Percentiles rank a stretch among this genome's conserved stretches.
Evolutionary conservation across 2,888 invertebrate genomes (phyloP).

Genomic region (Salpingus planirostris): DNA sequence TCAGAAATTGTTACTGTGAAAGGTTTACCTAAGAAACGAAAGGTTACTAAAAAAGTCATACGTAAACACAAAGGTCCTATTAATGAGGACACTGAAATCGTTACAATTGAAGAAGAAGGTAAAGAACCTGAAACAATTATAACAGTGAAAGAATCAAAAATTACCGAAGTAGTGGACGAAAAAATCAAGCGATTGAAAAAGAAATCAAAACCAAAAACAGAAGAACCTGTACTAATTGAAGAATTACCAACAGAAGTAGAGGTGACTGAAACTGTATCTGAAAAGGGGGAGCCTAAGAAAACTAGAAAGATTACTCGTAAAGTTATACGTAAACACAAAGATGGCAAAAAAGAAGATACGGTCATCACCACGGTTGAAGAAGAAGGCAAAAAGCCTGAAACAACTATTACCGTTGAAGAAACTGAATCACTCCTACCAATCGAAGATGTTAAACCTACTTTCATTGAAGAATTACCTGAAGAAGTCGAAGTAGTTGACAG

Average conservation of each 20-base stretch:
- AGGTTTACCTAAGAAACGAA: slow-evolving; percentile 30
- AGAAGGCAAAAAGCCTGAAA: slow-evolving; percentile 31
- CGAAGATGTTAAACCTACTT: slow-evolving; percentile 13
- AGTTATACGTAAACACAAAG: slow-evolving; percentile 31
- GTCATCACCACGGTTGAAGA: slow-evolving; percentile 37
- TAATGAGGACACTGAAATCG: slow-evolving; percentile 35
- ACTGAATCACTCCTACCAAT: slow-evolving; percentile 16
- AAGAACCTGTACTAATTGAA: slow-evolving; percentile 20
- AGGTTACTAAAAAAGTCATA: slow-evolving; percentile 23
- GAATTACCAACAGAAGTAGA: slow-evolving; percentile 27
- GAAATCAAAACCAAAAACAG: slow-evolving; percentile 17
- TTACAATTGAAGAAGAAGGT: slow-evolving; percentile 42
- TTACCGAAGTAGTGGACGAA: slow-evolving; percentile 16
- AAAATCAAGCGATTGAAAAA: not conserved
- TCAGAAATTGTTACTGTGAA: slow-evolving; percentile 26
- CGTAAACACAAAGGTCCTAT: slow-evolving; percentile 23
- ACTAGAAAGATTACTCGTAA: slow-evolving; percentile 24
- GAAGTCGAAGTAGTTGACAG: slow-evolving; percentile 29
- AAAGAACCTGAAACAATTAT: slow-evolving; percentile 30
- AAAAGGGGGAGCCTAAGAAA: slow-evolving; percentile 27
- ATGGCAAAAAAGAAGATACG: slow-evolving; percentile 35
- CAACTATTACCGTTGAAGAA: slow-evolving; percentile 27
- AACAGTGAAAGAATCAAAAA: slow-evolving; percentile 22
- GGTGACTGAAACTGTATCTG: slow-evolving; percentile 30
- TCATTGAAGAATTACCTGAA: slow-evolving; percentile 36